Evolutionary conservation across 2,888 invertebrate species (phyloP).

Genomic region (Drosophila phalerata): DNA sequence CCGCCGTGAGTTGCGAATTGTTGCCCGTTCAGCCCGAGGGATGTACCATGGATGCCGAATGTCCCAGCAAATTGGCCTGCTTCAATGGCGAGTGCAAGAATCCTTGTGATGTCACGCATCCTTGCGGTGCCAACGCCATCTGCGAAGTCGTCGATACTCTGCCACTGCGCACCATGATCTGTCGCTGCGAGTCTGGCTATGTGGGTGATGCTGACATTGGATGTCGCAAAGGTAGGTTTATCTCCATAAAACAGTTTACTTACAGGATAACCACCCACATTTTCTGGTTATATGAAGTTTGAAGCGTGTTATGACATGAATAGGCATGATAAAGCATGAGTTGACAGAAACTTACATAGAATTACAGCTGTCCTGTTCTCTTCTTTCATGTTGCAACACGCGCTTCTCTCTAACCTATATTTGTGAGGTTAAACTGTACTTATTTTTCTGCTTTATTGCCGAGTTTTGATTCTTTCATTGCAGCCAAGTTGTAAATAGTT

Average conservation of each 20-base stretch:
- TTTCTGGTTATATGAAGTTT: neutral
- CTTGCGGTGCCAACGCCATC: constrained; percentile 92
- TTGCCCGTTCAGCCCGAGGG: constrained; percentile 87
- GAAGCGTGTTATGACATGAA: neutral
- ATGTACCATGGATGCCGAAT: constrained; percentile 93
- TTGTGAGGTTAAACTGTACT: neutral
- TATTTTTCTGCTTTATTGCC: constrained; percentile 43
- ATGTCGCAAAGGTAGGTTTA: constrained; percentile 90
- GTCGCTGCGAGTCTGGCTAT: constrained; percentile 93
- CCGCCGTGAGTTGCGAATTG: constrained; percentile 88
- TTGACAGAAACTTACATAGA: neutral
- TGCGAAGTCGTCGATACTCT: constrained; percentile 94
- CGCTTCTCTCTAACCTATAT: neutral
- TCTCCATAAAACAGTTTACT: neutral
- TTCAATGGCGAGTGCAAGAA: constrained; percentile 92
- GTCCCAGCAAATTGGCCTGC: constrained; percentile 94
- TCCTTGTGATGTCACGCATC: constrained; percentile 91
- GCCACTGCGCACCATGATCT: constrained; percentile 94
- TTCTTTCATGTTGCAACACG: neutral
- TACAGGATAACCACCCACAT: neutral
- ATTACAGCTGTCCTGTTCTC: neutral
- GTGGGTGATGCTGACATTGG: constrained; percentile 94
- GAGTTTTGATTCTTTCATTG: constrained; percentile 71
- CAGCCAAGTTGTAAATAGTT: constrained; percentile 61
- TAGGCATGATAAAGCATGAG: neutral